Base-by-base conservation (phyloP, 2,113 vertebrate species). In the Hypocryptadius cinnamomeus region DNA sequence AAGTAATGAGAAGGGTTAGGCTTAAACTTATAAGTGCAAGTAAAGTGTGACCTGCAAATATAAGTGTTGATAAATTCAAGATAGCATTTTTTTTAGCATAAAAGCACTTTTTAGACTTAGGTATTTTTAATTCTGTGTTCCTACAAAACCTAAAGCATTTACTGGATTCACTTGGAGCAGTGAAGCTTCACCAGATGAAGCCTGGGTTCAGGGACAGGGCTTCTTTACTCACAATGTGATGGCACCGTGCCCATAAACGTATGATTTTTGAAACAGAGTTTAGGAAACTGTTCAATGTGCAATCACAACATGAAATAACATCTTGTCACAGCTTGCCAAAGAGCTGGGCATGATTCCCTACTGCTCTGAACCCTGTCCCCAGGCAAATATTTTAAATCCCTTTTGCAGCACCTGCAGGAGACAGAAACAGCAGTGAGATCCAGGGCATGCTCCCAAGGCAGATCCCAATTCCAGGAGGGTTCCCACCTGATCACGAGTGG, bases 21-120 rank as follows among this genome's bases (percentile, higher is more conserved):
- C 87, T 96, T 87, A 90, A 95, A 97, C 91, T 96, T 95, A 92
- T 44, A 86, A 95, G 95, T 84, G 96, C 91, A 94, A 95, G 94
- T 91, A 95, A 96, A 95, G 92, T 89, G 93, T 96, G 95, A 96
- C 95, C 95, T 96, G 95, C 96, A 96, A 96, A 96, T 94, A 83
- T 63, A 89, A 95, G 85, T 86, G 90, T 89, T 95, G 92, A 92
- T 95, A 94, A 92, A 95, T 79, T 54, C 90, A 42, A 39, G 45
- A 31, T 42, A 54, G 27, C 17, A 6, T 15, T 31, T 40, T 33
- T 35, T 74, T 88, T 63, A 51, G 51, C 3, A 0, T 33, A 71
- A 84, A 65, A 27, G 33, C 45, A 11, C 15, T 90, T 92, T 83
- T 48, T 84, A 78, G 72, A 23, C 37, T 66, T 47, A 31, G 16